These are phyloP conservation scores for Torymus texanus DNA, from an alignment of 2,888 invertebrate species.

Conservation along the genomic window DNA sequence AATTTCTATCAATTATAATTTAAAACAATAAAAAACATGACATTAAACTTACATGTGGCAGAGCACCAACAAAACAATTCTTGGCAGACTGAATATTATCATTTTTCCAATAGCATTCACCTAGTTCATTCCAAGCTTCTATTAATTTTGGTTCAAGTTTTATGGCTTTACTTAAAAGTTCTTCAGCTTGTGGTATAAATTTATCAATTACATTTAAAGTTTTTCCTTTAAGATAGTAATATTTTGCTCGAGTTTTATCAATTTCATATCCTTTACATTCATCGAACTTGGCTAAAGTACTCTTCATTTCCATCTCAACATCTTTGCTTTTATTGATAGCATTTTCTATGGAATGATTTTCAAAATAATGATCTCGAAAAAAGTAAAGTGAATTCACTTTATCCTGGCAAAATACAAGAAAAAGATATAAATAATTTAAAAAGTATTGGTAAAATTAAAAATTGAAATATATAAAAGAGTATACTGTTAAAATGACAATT, in stretches of 20 bases:
- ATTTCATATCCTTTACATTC: conserved; percentile 80
- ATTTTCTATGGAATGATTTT: conserved; percentile 82
- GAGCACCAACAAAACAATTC: conserved; percentile 88
- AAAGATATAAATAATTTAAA: conserved; percentile 19
- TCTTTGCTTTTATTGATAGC: conserved; percentile 81
- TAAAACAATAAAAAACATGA: background rate
- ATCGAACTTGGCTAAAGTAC: conserved; percentile 80
- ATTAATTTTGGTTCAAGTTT: conserved; percentile 88
- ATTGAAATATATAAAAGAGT: conserved; percentile 39
- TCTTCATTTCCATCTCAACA: conserved; percentile 80
- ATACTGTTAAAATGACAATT: conserved; percentile 71
- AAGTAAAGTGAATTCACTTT: conserved; percentile 81
- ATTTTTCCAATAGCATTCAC: conserved; percentile 92
- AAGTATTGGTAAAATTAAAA: conserved; percentile 24
- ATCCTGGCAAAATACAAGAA: conserved; percentile 76
- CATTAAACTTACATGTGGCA: conserved; percentile 79
- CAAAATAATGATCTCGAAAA: conserved; percentile 88
- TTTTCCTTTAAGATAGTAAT: conserved; percentile 84
- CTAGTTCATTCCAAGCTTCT: conserved; percentile 92
- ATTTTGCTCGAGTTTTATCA: conserved; percentile 77
- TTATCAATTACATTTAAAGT: conserved; percentile 84
- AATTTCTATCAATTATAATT: conserved; percentile 13
- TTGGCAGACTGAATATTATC: conserved; percentile 87
- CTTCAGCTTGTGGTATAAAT: conserved; percentile 83
- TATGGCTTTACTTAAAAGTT: conserved; percentile 87